phyloP scores from a whole-genome alignment of 2,797 vertebrate genomes.

The Graptemys geographica region DNA sequence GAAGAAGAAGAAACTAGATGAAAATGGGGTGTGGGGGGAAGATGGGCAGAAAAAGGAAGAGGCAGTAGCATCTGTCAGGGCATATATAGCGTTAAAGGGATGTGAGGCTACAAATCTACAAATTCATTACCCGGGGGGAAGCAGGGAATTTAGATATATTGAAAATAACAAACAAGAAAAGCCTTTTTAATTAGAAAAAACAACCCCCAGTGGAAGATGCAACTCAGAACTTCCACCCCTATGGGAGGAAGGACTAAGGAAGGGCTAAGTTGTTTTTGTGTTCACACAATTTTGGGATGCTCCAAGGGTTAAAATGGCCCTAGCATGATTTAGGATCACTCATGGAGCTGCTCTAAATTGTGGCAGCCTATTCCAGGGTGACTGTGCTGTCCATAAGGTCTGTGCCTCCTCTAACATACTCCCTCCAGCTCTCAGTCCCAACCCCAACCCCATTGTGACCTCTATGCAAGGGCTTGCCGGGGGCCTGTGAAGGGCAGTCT shows the following conservation, averaged over 20 bases:
- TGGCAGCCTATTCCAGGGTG: too few species aligned
- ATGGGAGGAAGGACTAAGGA: background rate
- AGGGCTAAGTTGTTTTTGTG: background rate
- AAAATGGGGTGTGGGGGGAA: background rate
- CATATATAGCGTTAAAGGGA: fast-evolving
- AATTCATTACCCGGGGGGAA: background rate
- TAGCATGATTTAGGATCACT: too few species aligned
- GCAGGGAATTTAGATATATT: background rate
- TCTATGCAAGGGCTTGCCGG: background rate
- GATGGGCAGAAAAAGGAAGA: background rate
- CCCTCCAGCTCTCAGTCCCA: background rate
- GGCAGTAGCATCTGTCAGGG: background rate
- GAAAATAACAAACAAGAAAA: background rate
- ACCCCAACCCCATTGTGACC: background rate
- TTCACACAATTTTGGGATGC: background rate
- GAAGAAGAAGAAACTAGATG: background rate
- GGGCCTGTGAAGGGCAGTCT: background rate
- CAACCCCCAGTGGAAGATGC: too few species aligned
- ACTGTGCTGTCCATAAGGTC: background rate
- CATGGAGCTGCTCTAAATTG: too few species aligned
- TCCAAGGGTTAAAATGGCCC: background rate
- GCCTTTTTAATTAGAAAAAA: background rate
- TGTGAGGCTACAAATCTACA: fast-evolving
- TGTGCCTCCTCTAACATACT: background rate
- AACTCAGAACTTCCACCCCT: background rate